Base-by-base conservation (phyloP, 2,113 vertebrate genomes). In the Myotis yumanensis region DNA sequence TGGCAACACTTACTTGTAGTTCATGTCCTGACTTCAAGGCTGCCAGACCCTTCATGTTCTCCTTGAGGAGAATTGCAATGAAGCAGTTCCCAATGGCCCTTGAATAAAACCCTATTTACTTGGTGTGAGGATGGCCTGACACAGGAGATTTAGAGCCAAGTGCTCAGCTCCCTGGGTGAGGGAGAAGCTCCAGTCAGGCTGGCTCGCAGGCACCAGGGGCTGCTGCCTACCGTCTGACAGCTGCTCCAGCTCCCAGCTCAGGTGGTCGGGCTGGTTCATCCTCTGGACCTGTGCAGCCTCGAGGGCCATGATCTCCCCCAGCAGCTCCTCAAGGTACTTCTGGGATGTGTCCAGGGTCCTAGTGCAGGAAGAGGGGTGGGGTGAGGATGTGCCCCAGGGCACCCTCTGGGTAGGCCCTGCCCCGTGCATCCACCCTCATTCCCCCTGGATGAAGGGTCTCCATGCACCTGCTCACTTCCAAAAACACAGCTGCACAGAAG, bases 241-340 rank as follows among this genome's bases (percentile, higher is more conserved):
- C 90, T 99, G 99, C 90, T 99, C 99, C 86, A 99, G 98, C 93
- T 99, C 99, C 99, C 99, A 99, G 98, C 99, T 99, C 14, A 99
- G 98, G 90, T 99, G 99, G 62, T 98, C 98, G 0, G 99, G 99
- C 89, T 99, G 99, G 0, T 99, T 99, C 99, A 99, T 99, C 97
- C 99, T 99, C 98, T 99, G 99, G 73, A 99, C 99, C 98, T 99
- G 99, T 0, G 99, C 99, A 3, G 99, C 99, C 98, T 99, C 99
- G 89, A 99, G 97, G 73, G 99, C 98, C 99, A 99, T 99, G 97
- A 99, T 99, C 97, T 99, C 99, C 96, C 99, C 99, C 83, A 99
- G 94, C 83, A 99, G 98, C 97, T 99, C 99, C 95, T 99, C 99
- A 46, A 99, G 98, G 66, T 99, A 98, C 87, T 98, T 99, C 95